Conservation (phyloP, 2,888 invertebrate genomes). For the Acrobasis suavella region DNA sequence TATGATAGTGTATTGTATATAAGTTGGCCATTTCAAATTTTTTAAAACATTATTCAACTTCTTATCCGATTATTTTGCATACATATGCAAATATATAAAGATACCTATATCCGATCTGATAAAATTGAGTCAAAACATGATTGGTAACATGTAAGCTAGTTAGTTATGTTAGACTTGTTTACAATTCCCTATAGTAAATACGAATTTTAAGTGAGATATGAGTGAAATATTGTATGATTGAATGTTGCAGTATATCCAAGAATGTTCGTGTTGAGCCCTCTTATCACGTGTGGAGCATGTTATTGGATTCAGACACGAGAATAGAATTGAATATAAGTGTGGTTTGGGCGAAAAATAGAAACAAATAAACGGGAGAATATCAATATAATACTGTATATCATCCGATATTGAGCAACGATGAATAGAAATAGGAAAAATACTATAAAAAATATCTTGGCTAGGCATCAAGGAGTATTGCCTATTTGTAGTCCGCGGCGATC, state of each 20-base stretch:
- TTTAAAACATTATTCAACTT: no score
- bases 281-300: neutral
- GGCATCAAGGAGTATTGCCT: no score
- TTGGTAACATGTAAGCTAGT: no score
- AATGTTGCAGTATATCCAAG: neutral
- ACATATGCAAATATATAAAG: no score
- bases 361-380: neutral
- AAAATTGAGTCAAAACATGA: no score
- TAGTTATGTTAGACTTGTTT: neutral
- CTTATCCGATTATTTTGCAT: no score
- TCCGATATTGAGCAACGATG: neutral
- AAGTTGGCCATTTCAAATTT: no score
- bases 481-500: no score
- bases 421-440: no score
- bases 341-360: neutral
- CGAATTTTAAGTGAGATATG: neutral
- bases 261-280: neutral
- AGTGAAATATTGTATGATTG: neutral
- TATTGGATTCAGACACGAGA: conserved; percentile 1
- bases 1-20: no score
- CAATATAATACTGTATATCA: neutral
- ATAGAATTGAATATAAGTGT: neutral
- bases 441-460: no score
- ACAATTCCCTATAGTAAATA: neutral
- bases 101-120: no score